A percentile compares a stretch with the other conserved stretches of the same genome.
These are phyloP conservation scores for Brachypodius melanocephalos DNA, from an alignment of 2,113 vertebrate genomes.

Conservation along the genomic window DNA sequence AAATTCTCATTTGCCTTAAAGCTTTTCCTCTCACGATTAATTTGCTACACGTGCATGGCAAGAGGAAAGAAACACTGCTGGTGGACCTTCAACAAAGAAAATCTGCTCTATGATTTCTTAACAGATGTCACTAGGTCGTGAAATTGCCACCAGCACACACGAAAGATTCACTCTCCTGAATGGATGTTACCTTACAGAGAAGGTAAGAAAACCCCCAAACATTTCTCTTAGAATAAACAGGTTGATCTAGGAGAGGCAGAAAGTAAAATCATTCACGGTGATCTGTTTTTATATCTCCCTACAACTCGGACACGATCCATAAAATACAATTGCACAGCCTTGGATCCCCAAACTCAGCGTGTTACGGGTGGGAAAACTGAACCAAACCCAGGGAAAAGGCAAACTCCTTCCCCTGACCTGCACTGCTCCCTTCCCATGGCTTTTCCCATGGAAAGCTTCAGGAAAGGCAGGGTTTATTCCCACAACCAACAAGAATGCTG, in stretches of 20 bases:
- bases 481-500: background rate
- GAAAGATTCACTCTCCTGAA: background rate
- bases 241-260: background rate
- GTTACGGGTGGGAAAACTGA: background rate
- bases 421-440: fast-evolving
- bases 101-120: background rate
- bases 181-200: background rate
- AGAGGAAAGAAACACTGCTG: background rate
- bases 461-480: background rate
- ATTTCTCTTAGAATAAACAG: background rate
- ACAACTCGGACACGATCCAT: too few relatives aligned
- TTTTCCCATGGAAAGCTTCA: background rate
- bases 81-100: background rate
- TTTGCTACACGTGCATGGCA: background rate
- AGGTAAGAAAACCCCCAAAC: background rate
- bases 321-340: background rate
- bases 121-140: background rate
- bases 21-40: background rate
- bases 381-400: background rate
- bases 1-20: background rate
- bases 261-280: background rate
- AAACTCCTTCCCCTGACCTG: background rate
- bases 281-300: background rate
- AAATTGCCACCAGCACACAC: background rate
- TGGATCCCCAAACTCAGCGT: background rate